phyloP scores from a whole-genome alignment of 2,888 invertebrate genomes.

The Pherbina coryleti region DNA sequence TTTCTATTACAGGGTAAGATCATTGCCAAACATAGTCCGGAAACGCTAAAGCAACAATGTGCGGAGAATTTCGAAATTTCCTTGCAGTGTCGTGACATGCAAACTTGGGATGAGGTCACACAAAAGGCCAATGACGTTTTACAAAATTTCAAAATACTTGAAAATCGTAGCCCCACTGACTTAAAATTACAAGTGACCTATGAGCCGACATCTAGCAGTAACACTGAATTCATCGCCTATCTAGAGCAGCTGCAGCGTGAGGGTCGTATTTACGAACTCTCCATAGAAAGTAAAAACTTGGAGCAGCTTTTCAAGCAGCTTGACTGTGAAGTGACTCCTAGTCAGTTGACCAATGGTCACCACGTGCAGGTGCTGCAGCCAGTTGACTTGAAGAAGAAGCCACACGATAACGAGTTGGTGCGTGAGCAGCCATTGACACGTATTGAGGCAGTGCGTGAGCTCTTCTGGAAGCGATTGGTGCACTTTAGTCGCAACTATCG shows the following conservation, averaged over 20 bases:
- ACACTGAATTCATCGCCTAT: constrained; percentile 55
- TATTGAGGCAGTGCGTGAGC: constrained; percentile 65
- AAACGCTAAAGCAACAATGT: constrained; percentile 63
- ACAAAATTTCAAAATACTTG: constrained; percentile 52
- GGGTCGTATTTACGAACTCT: constrained; percentile 71
- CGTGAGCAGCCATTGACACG: constrained; percentile 51
- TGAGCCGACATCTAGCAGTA: constrained; percentile 52
- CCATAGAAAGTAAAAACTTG: constrained; percentile 75
- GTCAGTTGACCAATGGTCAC: constrained; percentile 14
- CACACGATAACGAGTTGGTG: constrained; percentile 50
- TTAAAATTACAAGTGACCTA: constrained; percentile 59
- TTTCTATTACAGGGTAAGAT: constrained; percentile 61
- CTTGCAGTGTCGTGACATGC: constrained; percentile 56
- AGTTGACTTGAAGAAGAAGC: constrained; percentile 51
- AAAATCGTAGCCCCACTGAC: constrained; percentile 44
- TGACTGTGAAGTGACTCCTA: constrained; percentile 40
- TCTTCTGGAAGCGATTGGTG: constrained; percentile 73
- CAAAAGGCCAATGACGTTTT: constrained; percentile 54
- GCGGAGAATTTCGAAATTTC: constrained; percentile 61
- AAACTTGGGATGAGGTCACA: constrained; percentile 50
- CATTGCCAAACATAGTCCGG: constrained; percentile 64
- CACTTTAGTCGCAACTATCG: constrained; percentile 75
- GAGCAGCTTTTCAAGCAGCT: constrained; percentile 74
- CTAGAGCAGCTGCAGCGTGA: constrained; percentile 70
- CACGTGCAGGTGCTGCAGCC: constrained; percentile 48